These are phyloP conservation scores for Mionectes olivaceus DNA, from an alignment of 2,797 vertebrate species.

Conservation along the genomic window DNA sequence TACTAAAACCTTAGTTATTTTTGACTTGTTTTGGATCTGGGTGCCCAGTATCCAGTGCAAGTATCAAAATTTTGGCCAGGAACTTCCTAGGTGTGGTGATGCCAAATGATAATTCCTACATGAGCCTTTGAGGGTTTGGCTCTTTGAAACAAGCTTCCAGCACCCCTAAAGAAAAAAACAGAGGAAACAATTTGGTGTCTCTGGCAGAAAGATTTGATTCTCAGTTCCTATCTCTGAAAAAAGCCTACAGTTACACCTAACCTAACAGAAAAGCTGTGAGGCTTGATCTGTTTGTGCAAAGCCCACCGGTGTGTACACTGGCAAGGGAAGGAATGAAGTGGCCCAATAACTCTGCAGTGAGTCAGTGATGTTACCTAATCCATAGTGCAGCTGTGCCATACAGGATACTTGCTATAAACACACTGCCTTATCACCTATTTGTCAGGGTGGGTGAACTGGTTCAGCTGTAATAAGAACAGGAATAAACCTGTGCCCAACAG, in stretches of 20 bases:
- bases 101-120: background rate
- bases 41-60: background rate
- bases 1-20: background rate
- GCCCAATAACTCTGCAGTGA: conserved; percentile 21
- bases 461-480: conserved; percentile 52
- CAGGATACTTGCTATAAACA: background rate
- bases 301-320: background rate
- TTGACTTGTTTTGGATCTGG: background rate
- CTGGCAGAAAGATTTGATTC: background rate
- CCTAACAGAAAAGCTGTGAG: background rate
- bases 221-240: background rate
- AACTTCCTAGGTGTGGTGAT: background rate
- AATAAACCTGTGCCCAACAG: background rate
- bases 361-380: conserved; percentile 17
- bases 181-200: background rate
- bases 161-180: background rate
- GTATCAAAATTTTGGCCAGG: background rate
- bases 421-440: conserved; percentile 16
- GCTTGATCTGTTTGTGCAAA: background rate
- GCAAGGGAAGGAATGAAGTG: background rate
- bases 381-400: background rate
- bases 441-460: background rate
- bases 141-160: background rate
- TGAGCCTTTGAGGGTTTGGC: background rate
- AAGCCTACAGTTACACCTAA: background rate